A percentile compares a stretch with the other conserved stretches of the same genome.
phyloP scores from a whole-genome alignment of 2,113 vertebrate genomes.

The Oncorhynchus gorbuscha region DNA sequence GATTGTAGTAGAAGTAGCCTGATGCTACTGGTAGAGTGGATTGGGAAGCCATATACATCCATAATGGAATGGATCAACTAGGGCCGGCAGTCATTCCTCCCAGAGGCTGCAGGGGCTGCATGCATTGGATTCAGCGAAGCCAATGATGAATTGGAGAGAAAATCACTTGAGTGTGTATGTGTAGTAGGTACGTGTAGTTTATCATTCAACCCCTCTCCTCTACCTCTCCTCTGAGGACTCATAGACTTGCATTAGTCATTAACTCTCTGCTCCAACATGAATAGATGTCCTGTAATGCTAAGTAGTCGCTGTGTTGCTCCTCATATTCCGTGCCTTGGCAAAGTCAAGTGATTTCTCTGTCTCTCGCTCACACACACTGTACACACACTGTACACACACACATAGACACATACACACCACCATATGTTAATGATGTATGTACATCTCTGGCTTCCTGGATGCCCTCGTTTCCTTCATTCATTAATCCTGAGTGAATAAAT shows the following conservation, averaged over 20 bases:
- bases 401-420: background rate
- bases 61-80: conserved; percentile 41
- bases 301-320: too few relatives aligned
- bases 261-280: conserved; percentile 64
- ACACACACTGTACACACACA: too few relatives aligned
- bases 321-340: background rate
- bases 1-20: background rate
- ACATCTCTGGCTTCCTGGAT: conserved; percentile 47
- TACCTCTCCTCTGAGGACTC: conserved; percentile 65
- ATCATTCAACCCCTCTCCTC: background rate
- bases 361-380: too few relatives aligned
- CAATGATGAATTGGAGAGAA: conserved; percentile 62
- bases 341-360: background rate
- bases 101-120: background rate
- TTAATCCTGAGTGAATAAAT: conserved; percentile 68
- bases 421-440: conserved; percentile 54
- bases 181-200: too few relatives aligned
- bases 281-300: too few relatives aligned
- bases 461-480: conserved; percentile 63
- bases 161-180: conserved; percentile 68
- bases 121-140: conserved; percentile 14
- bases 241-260: conserved; percentile 56
- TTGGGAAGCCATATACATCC: conserved; percentile 39
- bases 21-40: conserved; percentile 4
- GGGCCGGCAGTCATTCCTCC: conserved; percentile 1